Evolutionary conservation across 2,888 invertebrate species (phyloP), one percentile per base, ranked within the genome.

Genomic region (Andrena dorsata): DNA sequence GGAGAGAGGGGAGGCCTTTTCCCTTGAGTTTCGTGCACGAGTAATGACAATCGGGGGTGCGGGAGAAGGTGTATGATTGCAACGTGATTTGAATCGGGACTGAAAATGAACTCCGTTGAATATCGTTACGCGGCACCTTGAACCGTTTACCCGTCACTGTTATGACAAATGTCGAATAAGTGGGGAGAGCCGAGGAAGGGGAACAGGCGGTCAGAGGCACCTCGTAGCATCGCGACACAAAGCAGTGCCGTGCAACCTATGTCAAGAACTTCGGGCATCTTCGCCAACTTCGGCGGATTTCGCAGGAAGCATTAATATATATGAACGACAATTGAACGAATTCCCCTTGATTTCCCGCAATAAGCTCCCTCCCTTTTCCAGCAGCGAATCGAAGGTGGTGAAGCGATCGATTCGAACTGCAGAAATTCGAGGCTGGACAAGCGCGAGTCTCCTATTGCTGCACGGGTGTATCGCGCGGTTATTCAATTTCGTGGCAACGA

Each of bases 401-500:
- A 23, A 47, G 32, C 35, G 66, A 60, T 56, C 61, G 58, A 68
- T 76, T 74, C 8, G 60, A 68, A 80, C 30, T 72, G 23, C 65
- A 72, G 28, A 78, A 83, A 86, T 76, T 85, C 51, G 61, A 82
- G 63, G 13, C 53, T 5, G 20, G 35, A 63, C 49, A n/a, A 51
- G 60, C 56, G 41, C 10, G 41, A 61, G n/a, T 65, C 30, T 20
- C 28, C 30, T 23, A 53, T 13, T 65, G 30, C 47, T 64, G 26
- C 56, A 63, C 53, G 51, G 32, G 70, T 73, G 61, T 77, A 86
- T 82, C 74, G 86, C 77, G 86, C 73, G 77, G 84, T 88, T 88
- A 86, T 86, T 85, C 83, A 85, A 88, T 86, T 86, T 82, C 65
- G 85, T 69, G 83, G 85, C 80, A 86, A 83, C 83, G 82, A 88